Conservation (phyloP, 2,797 vertebrate species). For the Molothrus ater region DNA sequence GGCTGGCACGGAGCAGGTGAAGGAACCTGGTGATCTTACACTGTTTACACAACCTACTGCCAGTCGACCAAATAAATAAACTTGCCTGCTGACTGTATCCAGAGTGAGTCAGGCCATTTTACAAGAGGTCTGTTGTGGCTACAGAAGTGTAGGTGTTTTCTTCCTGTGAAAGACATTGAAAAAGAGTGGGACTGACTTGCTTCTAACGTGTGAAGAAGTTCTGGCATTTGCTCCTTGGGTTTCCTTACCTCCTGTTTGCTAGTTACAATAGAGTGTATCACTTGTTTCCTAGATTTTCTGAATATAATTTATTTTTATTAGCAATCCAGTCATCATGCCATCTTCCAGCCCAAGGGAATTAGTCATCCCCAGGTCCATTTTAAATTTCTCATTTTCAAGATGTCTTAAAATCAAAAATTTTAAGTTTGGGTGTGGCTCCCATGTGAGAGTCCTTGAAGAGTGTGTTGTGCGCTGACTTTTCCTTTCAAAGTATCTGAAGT, state of each 20-base stretch:
- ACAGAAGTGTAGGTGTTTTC: background rate
- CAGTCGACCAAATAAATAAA: background rate
- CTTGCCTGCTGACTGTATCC: background rate
- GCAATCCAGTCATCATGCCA: background rate
- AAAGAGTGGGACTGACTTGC: background rate
- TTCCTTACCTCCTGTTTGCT: background rate
- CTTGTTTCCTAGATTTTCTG: background rate
- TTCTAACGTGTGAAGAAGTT: background rate
- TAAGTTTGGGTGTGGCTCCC: background rate
- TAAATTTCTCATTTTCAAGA: background rate
- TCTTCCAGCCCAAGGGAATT: background rate
- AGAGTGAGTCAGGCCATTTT: background rate
- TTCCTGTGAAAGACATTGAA: background rate
- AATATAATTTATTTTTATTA: background rate
- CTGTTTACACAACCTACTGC: slow-evolving; percentile 8
- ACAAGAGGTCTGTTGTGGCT: background rate
- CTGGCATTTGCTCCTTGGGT: background rate
- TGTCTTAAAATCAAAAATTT: background rate
- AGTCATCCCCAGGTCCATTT: background rate
- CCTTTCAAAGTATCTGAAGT: background rate
- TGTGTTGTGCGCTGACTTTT: background rate
- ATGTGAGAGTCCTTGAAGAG: background rate
- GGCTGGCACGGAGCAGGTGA: background rate
- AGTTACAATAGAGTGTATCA: background rate
- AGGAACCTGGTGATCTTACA: background rate